Base-by-base conservation (phyloP, 2,113 vertebrate genomes). In the Otis tarda region DNA sequence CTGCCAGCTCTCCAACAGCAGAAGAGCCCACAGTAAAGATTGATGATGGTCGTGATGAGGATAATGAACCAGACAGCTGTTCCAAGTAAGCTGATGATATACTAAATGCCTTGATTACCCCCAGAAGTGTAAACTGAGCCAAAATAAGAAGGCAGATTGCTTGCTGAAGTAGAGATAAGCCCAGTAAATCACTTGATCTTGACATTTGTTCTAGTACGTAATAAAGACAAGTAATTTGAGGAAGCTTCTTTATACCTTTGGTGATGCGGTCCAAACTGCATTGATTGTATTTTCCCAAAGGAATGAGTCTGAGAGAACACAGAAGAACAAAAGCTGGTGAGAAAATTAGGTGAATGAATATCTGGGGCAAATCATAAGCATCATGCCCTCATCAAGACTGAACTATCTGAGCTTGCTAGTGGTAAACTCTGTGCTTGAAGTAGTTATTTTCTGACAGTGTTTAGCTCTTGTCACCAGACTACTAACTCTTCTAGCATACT, bases 11-110 rank as follows among this genome's bases (percentile, higher is more conserved):
- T 96, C 70, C 77, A 81, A 30, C 94, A 94, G 90, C 97, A 91
- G 96, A 98, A 76, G 98, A 99, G 43, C 96, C 98, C 57, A 96
- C 97, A 73, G 96, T 99, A 56, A 94, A 98, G 93, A 99, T 99
- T 83, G 99, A 99, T 94, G 98, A 99, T 96, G 99, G 99, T 31
- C 83, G 97, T 79, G 96, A 98, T 53, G 97, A 98, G 22, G 92
- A 30, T 37, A 57, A 82, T 25, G 90, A 97, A 45, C 97, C 97
- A 15, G 96, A 98, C 95, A 98, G 96, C 5, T 95, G 97, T 95
- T 97, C 94, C 85, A 92, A 97, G 99, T 99, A 98, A 98, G 98
- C 97, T 79, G 45, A 65, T 74, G 25, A 33, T 57, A 6, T 3
- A 50, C 24, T 56, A 22, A 71, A 68, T 84, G 49, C 45, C 25